These are phyloP conservation scores for Pseudomyrmex concolor DNA, from an alignment of 1,140 invertebrate species.

Conservation along the genomic window DNA sequence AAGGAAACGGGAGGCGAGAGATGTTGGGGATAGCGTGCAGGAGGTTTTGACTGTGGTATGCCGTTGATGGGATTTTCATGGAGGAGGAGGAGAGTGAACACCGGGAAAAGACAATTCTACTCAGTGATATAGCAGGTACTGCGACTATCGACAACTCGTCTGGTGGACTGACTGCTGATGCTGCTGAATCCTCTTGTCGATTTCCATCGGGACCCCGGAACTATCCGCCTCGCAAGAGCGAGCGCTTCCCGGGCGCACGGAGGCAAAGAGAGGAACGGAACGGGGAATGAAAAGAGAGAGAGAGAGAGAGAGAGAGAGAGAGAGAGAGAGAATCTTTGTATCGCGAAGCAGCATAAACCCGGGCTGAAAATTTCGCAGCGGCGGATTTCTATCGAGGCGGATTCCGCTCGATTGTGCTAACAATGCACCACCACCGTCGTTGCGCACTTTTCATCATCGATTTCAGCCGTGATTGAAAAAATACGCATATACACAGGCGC, in stretches of 20 bases:
- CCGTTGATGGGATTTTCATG: conserved; percentile 50
- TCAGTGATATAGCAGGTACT: conserved; percentile 78
- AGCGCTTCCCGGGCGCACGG: conserved; percentile 20
- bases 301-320: conserved; percentile 5
- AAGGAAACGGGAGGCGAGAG: conserved; percentile 29
- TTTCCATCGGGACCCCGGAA: conserved; percentile 66
- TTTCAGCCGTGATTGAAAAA: neutral
- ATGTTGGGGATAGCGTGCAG: conserved; percentile 8
- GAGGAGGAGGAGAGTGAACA: neutral
- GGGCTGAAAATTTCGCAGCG: conserved; percentile 7
- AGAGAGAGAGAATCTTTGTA: conserved; percentile 19
- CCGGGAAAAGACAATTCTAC: conserved; percentile 71
- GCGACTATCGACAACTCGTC: conserved; percentile 84
- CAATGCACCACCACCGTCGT: neutral
- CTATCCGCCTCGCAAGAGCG: conserved; percentile 56
- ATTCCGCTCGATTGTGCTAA: neutral
- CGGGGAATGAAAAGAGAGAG: too few relatives aligned
- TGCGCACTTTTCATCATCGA: neutral
- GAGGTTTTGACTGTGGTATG: conserved; percentile 41
- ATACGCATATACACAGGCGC: too few relatives aligned
- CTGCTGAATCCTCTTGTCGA: conserved; percentile 79
- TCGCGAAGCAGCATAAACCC: conserved; percentile 25
- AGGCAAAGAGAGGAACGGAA: too few relatives aligned
- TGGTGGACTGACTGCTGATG: conserved; percentile 85
- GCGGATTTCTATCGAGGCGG: neutral